phyloP scores from a whole-genome alignment of 2,888 invertebrate species.

The Ganaspis brasiliensis region DNA sequence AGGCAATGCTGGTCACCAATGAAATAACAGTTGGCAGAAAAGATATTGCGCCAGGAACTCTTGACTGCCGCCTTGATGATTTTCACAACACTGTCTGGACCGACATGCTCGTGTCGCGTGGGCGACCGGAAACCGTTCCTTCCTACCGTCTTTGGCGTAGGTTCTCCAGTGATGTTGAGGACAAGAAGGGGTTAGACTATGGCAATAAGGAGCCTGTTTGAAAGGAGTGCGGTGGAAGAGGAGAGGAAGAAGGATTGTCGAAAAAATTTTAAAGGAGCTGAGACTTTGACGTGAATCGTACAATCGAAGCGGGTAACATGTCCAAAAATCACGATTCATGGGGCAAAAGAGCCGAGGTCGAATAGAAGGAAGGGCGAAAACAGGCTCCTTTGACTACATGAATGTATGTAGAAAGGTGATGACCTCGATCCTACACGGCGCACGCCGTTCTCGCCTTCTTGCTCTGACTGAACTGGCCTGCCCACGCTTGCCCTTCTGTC shows the following conservation, averaged over 20 bases:
- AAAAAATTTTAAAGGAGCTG: neutral
- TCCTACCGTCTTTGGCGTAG: conserved; percentile 80
- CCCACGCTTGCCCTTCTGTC: conserved; percentile 77
- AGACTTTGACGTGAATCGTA: neutral
- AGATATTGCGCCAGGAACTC: conserved; percentile 56
- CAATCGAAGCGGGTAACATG: neutral
- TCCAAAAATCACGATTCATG: conserved; percentile 20
- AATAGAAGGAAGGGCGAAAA: conserved; percentile 62
- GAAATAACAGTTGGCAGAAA: conserved; percentile 23
- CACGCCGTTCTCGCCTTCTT: conserved; percentile 68
- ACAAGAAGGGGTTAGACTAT: neutral
- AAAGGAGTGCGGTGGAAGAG: neutral
- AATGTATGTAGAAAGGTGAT: conserved; percentile 73
- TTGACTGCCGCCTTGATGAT: conserved; percentile 72
- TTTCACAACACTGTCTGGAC: conserved; percentile 71
- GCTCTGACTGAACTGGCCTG: conserved; percentile 73
- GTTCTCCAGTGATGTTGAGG: conserved; percentile 13
- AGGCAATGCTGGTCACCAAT: conserved; percentile 37
- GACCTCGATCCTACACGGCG: conserved; percentile 76
- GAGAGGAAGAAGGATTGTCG: neutral
- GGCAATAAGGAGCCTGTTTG: neutral
- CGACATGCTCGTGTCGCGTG: conserved; percentile 74
- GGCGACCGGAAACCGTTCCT: conserved; percentile 82
- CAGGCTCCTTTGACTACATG: conserved; percentile 61
- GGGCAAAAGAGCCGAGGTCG: conserved; percentile 19